phyloP scores from a whole-genome alignment of 2,797 vertebrate species.

The Fundulus diaphanus region DNA sequence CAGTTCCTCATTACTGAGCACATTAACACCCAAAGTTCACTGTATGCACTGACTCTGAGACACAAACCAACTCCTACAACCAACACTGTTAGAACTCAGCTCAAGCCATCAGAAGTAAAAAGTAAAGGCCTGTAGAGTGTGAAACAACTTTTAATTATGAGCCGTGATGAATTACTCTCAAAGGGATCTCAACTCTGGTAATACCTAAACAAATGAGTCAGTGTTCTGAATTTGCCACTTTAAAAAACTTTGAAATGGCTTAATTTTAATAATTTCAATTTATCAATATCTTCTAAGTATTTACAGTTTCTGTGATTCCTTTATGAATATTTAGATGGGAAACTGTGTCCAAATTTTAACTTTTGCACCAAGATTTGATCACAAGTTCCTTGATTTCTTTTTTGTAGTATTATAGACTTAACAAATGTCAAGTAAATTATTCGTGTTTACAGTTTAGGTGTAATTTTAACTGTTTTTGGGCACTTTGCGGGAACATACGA shows the following conservation, averaged over 20 bases:
- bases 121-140: neutral
- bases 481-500: neutral
- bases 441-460: no score
- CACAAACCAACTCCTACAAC: conserved; percentile 6
- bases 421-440: neutral
- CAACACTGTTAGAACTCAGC: neutral
- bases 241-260: neutral
- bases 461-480: no score
- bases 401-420: neutral
- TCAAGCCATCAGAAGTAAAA: neutral
- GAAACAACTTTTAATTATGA: neutral
- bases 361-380: neutral
- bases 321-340: neutral
- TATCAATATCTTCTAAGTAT: neutral
- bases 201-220: neutral
- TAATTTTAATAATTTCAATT: neutral
- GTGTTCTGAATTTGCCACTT: neutral
- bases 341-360: neutral
- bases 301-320: neutral
- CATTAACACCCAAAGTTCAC: conserved; percentile 26
- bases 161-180: neutral
- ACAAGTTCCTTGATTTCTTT: neutral
- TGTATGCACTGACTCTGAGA: neutral
- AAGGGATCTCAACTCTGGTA: neutral
- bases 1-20: conserved; percentile 58